phyloP scores from a whole-genome alignment of 2,113 vertebrate species.

The Pangasianodon hypophthalmus region DNA sequence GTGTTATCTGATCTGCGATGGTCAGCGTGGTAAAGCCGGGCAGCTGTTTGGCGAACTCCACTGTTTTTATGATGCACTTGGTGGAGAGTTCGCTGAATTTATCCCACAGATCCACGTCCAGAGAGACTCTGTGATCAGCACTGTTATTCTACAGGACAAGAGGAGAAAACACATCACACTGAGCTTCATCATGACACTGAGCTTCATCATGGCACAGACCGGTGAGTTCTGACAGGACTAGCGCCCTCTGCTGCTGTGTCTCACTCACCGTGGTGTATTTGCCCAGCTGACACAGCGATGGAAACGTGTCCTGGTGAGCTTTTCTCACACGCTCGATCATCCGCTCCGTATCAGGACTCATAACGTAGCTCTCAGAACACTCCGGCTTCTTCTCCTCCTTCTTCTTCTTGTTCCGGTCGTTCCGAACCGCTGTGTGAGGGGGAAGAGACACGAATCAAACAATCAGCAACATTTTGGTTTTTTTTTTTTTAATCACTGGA shows the following conservation, averaged over 20 bases:
- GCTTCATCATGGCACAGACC: not conserved
- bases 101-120: constrained; percentile 75
- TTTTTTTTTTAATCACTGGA: too few relatives aligned
- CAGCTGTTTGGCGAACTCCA: constrained; percentile 76
- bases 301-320: constrained; percentile 92
- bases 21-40: constrained; percentile 73
- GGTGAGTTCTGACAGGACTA: not conserved
- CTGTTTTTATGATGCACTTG: constrained; percentile 77
- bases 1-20: constrained; percentile 77
- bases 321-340: constrained; percentile 91
- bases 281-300: constrained; percentile 77
- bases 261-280: constrained; percentile 74
- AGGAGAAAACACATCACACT: not conserved
- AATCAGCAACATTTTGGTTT: not conserved
- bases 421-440: constrained; percentile 66
- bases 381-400: constrained; percentile 70
- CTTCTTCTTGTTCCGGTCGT: constrained; percentile 75
- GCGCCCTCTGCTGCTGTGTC: not conserved
- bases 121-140: constrained; percentile 68
- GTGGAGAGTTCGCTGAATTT: constrained; percentile 77
- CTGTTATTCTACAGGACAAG: constrained; percentile 67
- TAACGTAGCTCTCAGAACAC: constrained; percentile 78
- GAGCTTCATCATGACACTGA: not conserved
- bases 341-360: constrained; percentile 88
- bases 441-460: not conserved